phyloP scores from a whole-genome alignment of 1,140 invertebrate species.

The Drosophila orosa region DNA sequence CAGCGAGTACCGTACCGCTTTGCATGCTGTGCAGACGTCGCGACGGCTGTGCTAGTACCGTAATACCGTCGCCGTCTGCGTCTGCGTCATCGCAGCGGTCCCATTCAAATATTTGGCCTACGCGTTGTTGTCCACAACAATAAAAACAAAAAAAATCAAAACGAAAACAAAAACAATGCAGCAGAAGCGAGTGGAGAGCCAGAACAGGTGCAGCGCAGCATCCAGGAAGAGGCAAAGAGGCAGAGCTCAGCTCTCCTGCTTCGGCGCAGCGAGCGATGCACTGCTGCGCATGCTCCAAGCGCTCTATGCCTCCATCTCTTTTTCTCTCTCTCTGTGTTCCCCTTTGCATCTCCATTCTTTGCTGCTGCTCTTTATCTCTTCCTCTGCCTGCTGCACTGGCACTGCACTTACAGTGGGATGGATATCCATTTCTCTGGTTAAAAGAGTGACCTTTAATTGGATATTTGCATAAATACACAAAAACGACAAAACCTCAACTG shows the following conservation, averaged over 20 bases:
- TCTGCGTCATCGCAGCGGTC: conserved; percentile 24
- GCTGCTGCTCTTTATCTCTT: background rate
- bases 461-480: background rate
- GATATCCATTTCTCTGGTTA: background rate
- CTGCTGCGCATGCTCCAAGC: conserved; percentile 31
- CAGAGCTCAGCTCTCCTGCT: conserved; percentile 33
- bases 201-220: conserved; percentile 50
- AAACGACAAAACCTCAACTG: background rate
- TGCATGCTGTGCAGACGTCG: conserved; percentile 62
- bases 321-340: conserved; percentile 16
- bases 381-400: conserved; percentile 5
- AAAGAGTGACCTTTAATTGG: background rate
- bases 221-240: conserved; percentile 14
- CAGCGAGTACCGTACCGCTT: conserved; percentile 73
- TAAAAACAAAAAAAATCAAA: conserved; percentile 18
- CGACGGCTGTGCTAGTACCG: conserved; percentile 43
- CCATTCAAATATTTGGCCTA: conserved; percentile 76
- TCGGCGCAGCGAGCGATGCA: conserved; percentile 42
- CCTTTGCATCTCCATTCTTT: conserved; percentile 9
- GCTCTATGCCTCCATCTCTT: conserved; percentile 39
- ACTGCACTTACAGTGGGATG: background rate
- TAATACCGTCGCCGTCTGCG: conserved; percentile 41
- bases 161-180: conserved; percentile 21
- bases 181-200: conserved; percentile 22
- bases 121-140: conserved; percentile 64